Evolutionary conservation across 2,797 vertebrate genomes (phyloP).

Genomic region (Sebastes taczanowskii): DNA sequence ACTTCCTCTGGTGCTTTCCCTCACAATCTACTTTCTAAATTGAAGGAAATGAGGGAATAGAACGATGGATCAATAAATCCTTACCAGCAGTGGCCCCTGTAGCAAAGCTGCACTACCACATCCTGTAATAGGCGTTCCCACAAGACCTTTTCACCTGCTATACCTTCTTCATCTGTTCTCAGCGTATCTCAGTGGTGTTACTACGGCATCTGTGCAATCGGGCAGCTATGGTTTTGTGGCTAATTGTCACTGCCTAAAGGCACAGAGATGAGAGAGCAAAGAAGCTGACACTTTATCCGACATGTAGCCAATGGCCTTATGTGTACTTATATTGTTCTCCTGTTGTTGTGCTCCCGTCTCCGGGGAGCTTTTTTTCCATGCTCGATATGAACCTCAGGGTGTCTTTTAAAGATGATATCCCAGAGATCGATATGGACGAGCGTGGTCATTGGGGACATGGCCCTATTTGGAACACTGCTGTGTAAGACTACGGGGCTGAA

Average conservation of each 20-base stretch:
- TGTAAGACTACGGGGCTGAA: constrained; percentile 48
- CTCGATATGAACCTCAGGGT: constrained; percentile 50
- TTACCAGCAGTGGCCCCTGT: constrained; percentile 32
- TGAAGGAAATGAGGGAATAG: constrained; percentile 48
- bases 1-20: constrained; percentile 30
- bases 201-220: constrained; percentile 36
- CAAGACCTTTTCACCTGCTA: constrained; percentile 55
- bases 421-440: constrained; percentile 64
- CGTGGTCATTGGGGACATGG: constrained; percentile 50
- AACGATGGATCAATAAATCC: constrained; percentile 64
- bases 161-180: constrained; percentile 49
- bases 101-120: constrained; percentile 42
- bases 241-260: constrained; percentile 56
- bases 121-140: constrained; percentile 61
- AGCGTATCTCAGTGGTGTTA: constrained; percentile 35
- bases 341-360: constrained; percentile 46
- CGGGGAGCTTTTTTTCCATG: constrained; percentile 28
- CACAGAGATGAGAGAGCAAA: constrained; percentile 25
- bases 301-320: constrained; percentile 43
- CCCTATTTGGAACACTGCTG: constrained; percentile 49
- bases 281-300: constrained; percentile 43
- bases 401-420: constrained; percentile 72
- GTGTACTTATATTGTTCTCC: constrained; percentile 47
- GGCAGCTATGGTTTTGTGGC: constrained; percentile 29
- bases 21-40: constrained; percentile 55